Base-by-base conservation (phyloP, 2,797 vertebrate species). In the Phataginus tetradactyla region DNA sequence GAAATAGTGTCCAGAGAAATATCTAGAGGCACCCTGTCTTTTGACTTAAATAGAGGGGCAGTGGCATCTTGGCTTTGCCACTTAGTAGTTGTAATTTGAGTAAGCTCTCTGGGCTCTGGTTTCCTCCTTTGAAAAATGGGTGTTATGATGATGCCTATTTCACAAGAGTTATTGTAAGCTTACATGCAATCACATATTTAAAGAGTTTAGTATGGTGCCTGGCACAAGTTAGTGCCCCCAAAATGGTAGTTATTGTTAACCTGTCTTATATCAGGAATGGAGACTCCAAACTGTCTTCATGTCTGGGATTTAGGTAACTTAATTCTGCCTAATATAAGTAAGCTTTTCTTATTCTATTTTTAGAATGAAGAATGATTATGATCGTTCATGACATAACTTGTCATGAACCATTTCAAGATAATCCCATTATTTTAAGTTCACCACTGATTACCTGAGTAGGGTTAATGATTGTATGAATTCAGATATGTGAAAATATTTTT, bases 101-200 rank as follows among this genome's bases (percentile, higher is more conserved):
- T 91, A 93, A 94, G 32, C 20, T 49, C 64, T 83, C 80, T 90
- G 39, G 55, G 85, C 66, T 96, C 95, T 49, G 37, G 83, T 74
- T 86, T 93, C 53, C 64, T 89, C 23, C 92, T 93, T 96, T 95
- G 86, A 93, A 97, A 95, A 96, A 79, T 80, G 61, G 78, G 37
- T 92, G 94, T 91, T 91, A 83, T 86, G 78, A 59, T 89, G 57
- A 57, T 91, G 34, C 53, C 69, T 94, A 69, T 79, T 69, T 96
- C 84, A 90, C 86, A 96, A 96, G 63, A 95, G 86, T 93, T 95
- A 94, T 88, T 95, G 72, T 94, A 92, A 94, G 68, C 57, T 95
- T 94, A 91, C 96, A 90, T 91, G 27, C 25, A 51, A 93, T 92
- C 86, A 94, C 59, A 93, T 95, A 94, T 91, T 95, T 97, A 74